These are phyloP conservation scores for Epinotia nisella DNA, from an alignment of 2,888 invertebrate genomes.

Conservation along the genomic window DNA sequence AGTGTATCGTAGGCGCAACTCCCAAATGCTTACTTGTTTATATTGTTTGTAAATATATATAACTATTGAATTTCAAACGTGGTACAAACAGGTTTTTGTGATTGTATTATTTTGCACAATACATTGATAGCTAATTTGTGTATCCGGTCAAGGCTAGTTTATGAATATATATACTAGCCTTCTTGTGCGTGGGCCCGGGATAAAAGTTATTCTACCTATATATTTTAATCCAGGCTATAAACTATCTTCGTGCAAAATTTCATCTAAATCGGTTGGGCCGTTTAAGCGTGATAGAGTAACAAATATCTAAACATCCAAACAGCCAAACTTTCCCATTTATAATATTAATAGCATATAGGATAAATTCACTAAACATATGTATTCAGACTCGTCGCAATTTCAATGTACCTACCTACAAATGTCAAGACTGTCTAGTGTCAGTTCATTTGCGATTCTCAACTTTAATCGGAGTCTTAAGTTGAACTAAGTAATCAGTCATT, in stretches of 20 bases:
- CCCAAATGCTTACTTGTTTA: neutral
- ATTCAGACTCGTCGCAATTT: conserved; percentile 5
- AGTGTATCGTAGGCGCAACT: neutral
- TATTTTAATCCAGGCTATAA: no score
- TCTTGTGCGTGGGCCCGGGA: no score
- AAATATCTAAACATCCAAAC: no score
- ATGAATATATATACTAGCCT: neutral
- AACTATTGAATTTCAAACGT: conserved; percentile 68
- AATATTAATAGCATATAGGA: no score
- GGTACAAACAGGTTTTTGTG: conserved; percentile 29
- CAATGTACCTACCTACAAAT: conserved; percentile 14
- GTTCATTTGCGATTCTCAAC: conserved; percentile 22
- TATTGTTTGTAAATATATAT: neutral
- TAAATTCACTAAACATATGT: neutral
- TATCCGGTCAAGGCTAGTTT: conserved; percentile 65
- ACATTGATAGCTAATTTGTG: conserved; percentile 49
- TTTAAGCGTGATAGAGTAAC: no score
- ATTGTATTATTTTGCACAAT: conserved; percentile 33
- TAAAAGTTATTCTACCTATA: no score
- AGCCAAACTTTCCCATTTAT: no score
- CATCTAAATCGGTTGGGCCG: no score
- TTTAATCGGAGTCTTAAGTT: conserved; percentile 22
- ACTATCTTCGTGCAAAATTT: no score
- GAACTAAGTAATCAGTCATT: conserved; percentile 21
- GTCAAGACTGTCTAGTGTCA: conserved; percentile 22